A percentile compares a stretch with the other conserved stretches of the same genome.
Conservation (phyloP, 2,797 vertebrate genomes). For the Gymnothorax javanicus region DNA sequence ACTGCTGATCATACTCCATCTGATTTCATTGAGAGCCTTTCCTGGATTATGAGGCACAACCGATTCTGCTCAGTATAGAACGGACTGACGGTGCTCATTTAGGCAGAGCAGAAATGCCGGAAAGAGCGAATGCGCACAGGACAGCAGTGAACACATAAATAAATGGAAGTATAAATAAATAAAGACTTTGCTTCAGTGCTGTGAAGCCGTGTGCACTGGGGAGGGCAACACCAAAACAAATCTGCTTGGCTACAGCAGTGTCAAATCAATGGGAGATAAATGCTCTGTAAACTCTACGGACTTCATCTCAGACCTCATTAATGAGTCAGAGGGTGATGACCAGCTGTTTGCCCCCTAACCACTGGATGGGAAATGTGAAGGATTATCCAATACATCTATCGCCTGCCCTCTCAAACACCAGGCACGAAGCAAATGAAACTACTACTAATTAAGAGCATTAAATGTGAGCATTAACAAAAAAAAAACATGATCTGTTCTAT, state of each 20-base stretch:
- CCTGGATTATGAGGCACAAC: neutral
- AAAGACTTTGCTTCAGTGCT: conserved; percentile 8
- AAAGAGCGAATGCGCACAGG: neutral
- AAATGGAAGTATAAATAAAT: neutral
- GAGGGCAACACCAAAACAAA: neutral
- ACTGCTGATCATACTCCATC: neutral
- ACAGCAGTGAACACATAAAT: neutral
- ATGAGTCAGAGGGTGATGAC: neutral
- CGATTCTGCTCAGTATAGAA: neutral
- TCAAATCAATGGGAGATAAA: neutral
- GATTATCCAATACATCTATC: neutral
- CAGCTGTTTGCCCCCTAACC: neutral
- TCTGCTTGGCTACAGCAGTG: neutral
- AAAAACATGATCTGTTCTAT: neutral
- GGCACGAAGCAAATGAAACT: neutral
- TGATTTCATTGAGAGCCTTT: neutral
- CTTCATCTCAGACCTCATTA: neutral
- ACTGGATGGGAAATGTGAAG: neutral
- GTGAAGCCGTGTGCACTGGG: conserved; percentile 17
- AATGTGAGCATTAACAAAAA: neutral
- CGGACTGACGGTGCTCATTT: neutral
- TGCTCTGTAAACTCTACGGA: neutral
- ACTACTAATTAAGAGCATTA: neutral
- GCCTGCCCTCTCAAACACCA: neutral
- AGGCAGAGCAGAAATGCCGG: neutral